These are phyloP conservation scores for Nannospalax galili DNA, from an alignment of 2,113 vertebrate genomes.

Conservation along the genomic window DNA sequence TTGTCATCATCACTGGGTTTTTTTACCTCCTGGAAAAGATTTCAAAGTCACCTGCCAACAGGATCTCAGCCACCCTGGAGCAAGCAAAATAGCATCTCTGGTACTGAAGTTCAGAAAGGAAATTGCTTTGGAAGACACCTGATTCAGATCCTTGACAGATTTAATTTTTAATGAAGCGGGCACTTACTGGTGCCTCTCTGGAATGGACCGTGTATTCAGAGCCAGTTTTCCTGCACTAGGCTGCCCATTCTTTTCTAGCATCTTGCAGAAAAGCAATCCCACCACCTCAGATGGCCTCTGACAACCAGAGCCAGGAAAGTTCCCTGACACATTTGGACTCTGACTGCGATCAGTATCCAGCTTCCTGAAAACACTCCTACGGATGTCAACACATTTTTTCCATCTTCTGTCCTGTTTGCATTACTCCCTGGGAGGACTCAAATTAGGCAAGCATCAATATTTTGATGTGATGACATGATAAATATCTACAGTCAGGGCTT, in stretches of 20 bases:
- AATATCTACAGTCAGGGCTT: slow-evolving; percentile 45
- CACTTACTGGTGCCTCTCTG: slow-evolving; percentile 4
- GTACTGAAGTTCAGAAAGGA: not conserved
- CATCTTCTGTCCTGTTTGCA: slow-evolving; percentile 80
- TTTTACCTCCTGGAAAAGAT: not conserved
- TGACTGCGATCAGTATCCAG: slow-evolving; percentile 74
- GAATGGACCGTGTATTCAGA: slow-evolving; percentile 9
- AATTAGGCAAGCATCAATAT: slow-evolving; percentile 74
- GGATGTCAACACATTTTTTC: slow-evolving; percentile 68
- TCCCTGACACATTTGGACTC: slow-evolving; percentile 78
- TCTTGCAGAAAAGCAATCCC: slow-evolving; percentile 41
- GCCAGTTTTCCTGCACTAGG: not conserved
- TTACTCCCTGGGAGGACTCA: slow-evolving; percentile 65
- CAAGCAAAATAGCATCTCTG: slow-evolving; percentile 6
- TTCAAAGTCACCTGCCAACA: slow-evolving; percentile 24
- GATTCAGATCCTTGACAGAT: slow-evolving; percentile 31
- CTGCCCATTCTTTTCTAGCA: not conserved
- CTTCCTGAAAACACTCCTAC: slow-evolving; percentile 72
- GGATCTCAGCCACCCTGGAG: not conserved
- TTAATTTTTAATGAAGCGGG: slow-evolving; percentile 42
- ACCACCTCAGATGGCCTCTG: slow-evolving; percentile 39
- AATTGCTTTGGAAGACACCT: not conserved
- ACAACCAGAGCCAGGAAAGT: slow-evolving; percentile 65
- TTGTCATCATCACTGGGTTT: not conserved
- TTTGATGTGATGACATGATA: slow-evolving; percentile 75